A percentile compares a stretch with the other conserved stretches of the same genome.
Evolutionary conservation across 2,797 vertebrate genomes (phyloP).

Genomic region (Pelobates cultripes): DNA sequence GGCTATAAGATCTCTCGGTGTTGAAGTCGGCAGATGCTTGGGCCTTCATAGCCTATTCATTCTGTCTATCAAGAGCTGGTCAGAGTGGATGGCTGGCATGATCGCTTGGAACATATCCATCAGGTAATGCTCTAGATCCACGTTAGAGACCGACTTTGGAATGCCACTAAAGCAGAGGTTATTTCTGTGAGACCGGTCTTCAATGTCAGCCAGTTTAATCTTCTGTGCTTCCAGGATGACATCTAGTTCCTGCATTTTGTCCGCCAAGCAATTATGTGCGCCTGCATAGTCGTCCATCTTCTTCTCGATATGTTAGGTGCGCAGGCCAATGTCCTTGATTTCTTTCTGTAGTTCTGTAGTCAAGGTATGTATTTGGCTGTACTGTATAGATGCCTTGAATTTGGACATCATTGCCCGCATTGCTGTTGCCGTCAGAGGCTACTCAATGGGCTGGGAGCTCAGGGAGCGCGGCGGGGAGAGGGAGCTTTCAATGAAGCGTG

Average conservation of each 20-base stretch:
- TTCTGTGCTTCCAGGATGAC: not conserved
- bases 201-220: not conserved
- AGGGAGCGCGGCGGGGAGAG: too few relatives aligned
- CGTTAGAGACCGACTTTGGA: not conserved
- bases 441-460: too few relatives aligned
- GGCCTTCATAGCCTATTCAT: too few relatives aligned
- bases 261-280: not conserved
- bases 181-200: not conserved
- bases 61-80: too few relatives aligned
- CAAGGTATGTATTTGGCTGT: not conserved
- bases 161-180: not conserved
- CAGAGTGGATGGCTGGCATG: too few relatives aligned
- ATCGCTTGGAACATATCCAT: too few relatives aligned
- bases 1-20: too few relatives aligned
- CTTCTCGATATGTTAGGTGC: not conserved
- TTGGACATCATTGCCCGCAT: too few relatives aligned
- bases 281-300: not conserved
- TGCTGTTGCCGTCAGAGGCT: too few relatives aligned
- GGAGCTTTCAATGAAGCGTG: too few relatives aligned
- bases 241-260: not conserved
- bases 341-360: not conserved
- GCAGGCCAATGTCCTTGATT: not conserved
- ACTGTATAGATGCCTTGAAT: too few relatives aligned
- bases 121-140: not conserved
- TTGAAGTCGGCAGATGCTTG: too few relatives aligned